Conservation (phyloP, 2,888 invertebrate genomes). For the Brachylomia viminalis region DNA sequence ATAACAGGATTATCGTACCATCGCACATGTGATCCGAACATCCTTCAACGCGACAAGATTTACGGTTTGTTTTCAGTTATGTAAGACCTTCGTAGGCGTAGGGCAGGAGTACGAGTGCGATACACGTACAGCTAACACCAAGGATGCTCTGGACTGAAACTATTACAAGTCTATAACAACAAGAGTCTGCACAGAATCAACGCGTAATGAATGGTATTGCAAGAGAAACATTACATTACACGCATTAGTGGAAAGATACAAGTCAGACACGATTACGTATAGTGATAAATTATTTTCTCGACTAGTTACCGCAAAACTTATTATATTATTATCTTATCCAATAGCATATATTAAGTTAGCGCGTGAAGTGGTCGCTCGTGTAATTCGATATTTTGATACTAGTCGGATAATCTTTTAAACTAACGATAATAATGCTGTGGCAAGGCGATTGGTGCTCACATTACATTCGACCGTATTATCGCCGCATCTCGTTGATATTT, state of each 20-base stretch:
- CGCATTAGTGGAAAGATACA: conserved; percentile 56
- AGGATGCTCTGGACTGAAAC: conserved; percentile 38
- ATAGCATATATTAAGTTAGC: conserved; percentile 41
- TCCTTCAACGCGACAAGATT: conserved; percentile 69
- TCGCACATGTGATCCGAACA: conserved; percentile 77
- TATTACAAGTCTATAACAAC: conserved; percentile 20
- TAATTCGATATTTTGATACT: conserved; percentile 49
- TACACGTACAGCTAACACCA: conserved; percentile 28
- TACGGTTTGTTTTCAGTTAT: conserved; percentile 70
- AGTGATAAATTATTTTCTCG: conserved; percentile 42
- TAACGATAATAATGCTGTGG: conserved; percentile 38
- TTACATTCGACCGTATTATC: conserved; percentile 57
- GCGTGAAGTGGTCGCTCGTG: conserved; percentile 43
- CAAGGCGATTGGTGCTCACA: conserved; percentile 50
- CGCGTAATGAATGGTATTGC: conserved; percentile 53
- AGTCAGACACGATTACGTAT: conserved; percentile 44
- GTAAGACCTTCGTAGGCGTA: conserved; percentile 53
- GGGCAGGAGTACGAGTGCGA: conserved; percentile 11
- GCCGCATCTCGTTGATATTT: conserved; percentile 65
- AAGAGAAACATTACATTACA: conserved; percentile 55
- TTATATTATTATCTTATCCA: conserved; percentile 41
- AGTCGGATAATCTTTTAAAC: conserved; percentile 53
- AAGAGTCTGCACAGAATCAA: conserved; percentile 57
- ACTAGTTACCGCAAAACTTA: conserved; percentile 44
- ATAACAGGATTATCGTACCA: conserved; percentile 86